Base-by-base conservation (phyloP, 1,140 invertebrate species). In the Myzus persicae region DNA sequence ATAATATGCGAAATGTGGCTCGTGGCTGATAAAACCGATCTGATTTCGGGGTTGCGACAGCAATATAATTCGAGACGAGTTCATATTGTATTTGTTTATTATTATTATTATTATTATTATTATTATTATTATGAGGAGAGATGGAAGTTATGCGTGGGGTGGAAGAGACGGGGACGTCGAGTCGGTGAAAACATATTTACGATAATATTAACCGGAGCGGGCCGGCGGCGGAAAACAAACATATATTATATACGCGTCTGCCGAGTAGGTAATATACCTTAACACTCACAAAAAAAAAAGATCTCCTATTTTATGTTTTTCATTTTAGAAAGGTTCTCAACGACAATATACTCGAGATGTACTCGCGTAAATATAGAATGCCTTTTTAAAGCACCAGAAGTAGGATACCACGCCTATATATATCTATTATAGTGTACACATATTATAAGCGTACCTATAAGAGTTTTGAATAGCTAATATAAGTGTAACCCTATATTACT, bases 401-500 rank as follows among this genome's bases (percentile, higher is more conserved):
- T 76, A 76, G 54, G 11, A n/a, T 76, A n/a, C 14, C 20, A 76
- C 36, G 59, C 59, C 59, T 59, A 59, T 31, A 51, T 51, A 59
- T 76, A n/a, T 44, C 7, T 76, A 76, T 31, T 81, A 81, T 26
- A 42, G 38, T 84, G 4, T 84, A 84, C 38, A 84, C 26, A 84
- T 84, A 84, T 84, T 84, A 38, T 84, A 26, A 84, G 24, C 38
- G 36, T 84, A 42, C 38, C 38, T 40, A 84, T 84, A 84, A 40
- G 36, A 84, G 82, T 84, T 84, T 84, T 84, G 82, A 84, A 84
- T 84, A 84, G 82, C 82, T 40, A 40, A 84, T 36, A 82, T 20
- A 82, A 82, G 20, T 82, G 76, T 38, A 18, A 24, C 4, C n/a
- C 59, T n/a, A n/a, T 76, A 76, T 76, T n/a, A 76, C 14, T 76